Evolutionary conservation across 1,140 invertebrate species (phyloP), one percentile per base, ranked within the genome.

Genomic region (Uloborus diversus): DNA sequence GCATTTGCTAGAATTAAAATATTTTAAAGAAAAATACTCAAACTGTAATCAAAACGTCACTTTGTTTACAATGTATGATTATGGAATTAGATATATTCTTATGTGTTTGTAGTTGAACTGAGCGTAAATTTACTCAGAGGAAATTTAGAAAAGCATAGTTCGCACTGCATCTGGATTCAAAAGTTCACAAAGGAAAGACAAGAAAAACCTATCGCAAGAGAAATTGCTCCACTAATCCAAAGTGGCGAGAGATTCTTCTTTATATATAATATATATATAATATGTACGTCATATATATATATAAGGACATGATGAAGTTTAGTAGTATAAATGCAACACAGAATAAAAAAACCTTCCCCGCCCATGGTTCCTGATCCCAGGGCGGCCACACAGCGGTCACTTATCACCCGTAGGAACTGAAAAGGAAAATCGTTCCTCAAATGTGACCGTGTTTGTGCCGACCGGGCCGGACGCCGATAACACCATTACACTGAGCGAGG

Each of bases 271-370:
- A 78, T 78, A n/a, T n/a, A 66, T 78, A 78, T 78, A 78, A 78
- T 79, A 79, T 79, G 65, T 79, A 69, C 64, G 64, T 68, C 65
- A 69, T 79, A 79, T 79, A 79, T n/a, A n/a, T 76, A 76, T 79
- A 79, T 79, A 79, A 79, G 76, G 76, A 79, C 76, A 79, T 79
- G 64, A 69, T 79, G 76, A 79, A 78, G 73, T 78, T 78, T 78
- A 78, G 61, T 78, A 78, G 65, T 79, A 79, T 79, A 79, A 79
- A 79, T 79, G 65, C 76, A 79, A 79, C 76, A 79, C 65, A 69
- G 76, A 79, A 79, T 79, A 59, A 79, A 68, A 79, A 79, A 79
- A 79, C 62, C 62, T 25, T 78, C 73, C 73, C 62, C 73, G 49
- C 64, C 64, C 51, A 61, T 69, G 64, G 65, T 35, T 32, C 35